A percentile compares a stretch with the other conserved stretches of the same genome.
phyloP scores from a whole-genome alignment of 2,113 vertebrate genomes.

The Ancistrus triradiatus region DNA sequence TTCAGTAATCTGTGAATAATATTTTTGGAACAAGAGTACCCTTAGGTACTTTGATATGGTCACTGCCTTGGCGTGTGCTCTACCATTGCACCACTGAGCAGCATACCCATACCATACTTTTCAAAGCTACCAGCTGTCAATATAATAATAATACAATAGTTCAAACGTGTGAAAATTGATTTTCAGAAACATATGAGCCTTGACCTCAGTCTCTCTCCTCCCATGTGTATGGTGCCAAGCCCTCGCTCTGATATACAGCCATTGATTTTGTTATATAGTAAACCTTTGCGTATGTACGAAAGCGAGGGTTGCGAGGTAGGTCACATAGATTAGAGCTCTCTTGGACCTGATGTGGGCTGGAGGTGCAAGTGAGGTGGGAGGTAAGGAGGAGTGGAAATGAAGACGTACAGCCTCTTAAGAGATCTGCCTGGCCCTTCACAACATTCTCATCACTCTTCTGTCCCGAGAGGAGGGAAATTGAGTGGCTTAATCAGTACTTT shows the following conservation, averaged over 20 bases:
- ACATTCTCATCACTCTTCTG: slow-evolving; percentile 50
- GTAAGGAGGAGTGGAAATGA: slow-evolving; percentile 53
- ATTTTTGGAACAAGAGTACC: too few species aligned
- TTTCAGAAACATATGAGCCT: slow-evolving; percentile 70
- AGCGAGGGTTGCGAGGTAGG: too few species aligned
- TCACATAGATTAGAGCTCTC: slow-evolving; percentile 12
- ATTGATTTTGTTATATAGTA: slow-evolving; percentile 78
- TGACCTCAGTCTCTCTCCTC: slow-evolving; percentile 29
- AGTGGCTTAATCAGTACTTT: slow-evolving; percentile 64
- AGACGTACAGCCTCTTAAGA: slow-evolving; percentile 58
- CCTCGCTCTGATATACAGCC: slow-evolving; percentile 78
- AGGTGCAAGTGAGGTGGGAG: slow-evolving; percentile 29
- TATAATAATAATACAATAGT: slow-evolving; percentile 80
- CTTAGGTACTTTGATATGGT: too few species aligned
- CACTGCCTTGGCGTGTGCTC: too few species aligned
- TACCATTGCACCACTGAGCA: too few species aligned
- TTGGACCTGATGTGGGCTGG: slow-evolving; percentile 18
- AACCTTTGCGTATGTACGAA: slow-evolving; percentile 71
- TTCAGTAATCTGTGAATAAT: too few species aligned
- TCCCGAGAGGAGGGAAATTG: slow-evolving; percentile 47
- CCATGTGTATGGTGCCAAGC: slow-evolving; percentile 48
- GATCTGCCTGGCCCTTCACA: slow-evolving; percentile 45
- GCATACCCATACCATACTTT: too few species aligned
- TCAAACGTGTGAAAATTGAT: slow-evolving; percentile 96
- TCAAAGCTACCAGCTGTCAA: too few species aligned